Evolutionary conservation across 2,888 invertebrate species (phyloP).

Genomic region (Epistrophe grossulariae): DNA sequence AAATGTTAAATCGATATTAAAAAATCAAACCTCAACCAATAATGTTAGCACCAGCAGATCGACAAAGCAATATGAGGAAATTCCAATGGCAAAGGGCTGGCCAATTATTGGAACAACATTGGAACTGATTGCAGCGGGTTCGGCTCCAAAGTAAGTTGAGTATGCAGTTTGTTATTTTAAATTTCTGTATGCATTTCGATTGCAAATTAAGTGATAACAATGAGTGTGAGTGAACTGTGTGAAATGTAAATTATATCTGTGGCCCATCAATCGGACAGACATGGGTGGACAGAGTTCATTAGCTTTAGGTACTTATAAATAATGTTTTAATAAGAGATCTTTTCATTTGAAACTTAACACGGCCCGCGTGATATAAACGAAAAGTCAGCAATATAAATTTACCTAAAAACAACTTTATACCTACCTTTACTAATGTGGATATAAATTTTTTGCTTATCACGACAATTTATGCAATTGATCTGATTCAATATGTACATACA

Average conservation of each 20-base stretch:
- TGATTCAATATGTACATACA: too few relatives aligned
- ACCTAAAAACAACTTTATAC: not conserved
- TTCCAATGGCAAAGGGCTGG: slow-evolving; percentile 85
- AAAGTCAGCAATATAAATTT: not conserved
- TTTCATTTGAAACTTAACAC: not conserved
- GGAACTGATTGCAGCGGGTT: slow-evolving; percentile 86
- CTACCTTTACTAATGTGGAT: too few relatives aligned
- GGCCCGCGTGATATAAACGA: not conserved
- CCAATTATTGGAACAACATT: slow-evolving; percentile 86
- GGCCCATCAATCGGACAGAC: not conserved
- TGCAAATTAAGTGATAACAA: slow-evolving; percentile 47
- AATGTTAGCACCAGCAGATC: not conserved
- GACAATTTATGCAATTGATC: too few relatives aligned
- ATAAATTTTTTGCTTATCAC: too few relatives aligned
- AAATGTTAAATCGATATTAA: not conserved
- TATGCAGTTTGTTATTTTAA: not conserved
- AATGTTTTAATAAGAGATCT: not conserved
- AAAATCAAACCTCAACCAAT: slow-evolving; percentile 23
- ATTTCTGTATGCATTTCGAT: not conserved
- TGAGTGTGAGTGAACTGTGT: slow-evolving; percentile 38
- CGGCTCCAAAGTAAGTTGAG: slow-evolving; percentile 84
- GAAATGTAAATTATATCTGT: slow-evolving; percentile 36
- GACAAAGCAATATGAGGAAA: slow-evolving; percentile 80
- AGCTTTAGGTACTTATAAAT: slow-evolving; percentile 6
- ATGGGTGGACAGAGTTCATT: slow-evolving; percentile 35